Conservation (phyloP, 2,797 vertebrate species). For the Ammospiza maritima region DNA sequence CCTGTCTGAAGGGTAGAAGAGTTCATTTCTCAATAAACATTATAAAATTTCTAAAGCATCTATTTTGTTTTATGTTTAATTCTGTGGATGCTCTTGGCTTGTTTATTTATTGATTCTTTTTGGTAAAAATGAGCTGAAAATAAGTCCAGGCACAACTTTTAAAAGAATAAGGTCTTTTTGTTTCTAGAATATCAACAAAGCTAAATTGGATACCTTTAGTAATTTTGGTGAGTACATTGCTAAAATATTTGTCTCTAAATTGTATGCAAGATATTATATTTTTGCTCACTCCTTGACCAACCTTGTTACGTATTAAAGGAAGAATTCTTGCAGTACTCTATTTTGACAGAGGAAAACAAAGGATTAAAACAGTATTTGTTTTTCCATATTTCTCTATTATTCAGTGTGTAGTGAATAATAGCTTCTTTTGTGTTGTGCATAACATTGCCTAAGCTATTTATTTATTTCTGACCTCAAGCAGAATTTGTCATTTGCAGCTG, state of each 20-base stretch:
- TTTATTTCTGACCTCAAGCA: constrained; percentile 44
- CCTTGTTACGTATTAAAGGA: not conserved
- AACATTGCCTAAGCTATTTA: not conserved
- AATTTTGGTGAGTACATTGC: not conserved
- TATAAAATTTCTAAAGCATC: not conserved
- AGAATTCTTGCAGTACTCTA: not conserved
- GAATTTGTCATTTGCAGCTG: constrained; percentile 30
- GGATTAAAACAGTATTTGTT: not conserved
- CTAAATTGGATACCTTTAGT: accelerated
- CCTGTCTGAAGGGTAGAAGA: not conserved
- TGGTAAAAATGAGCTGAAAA: not conserved
- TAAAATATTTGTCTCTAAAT: not conserved
- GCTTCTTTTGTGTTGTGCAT: not conserved
- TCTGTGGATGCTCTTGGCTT: not conserved
- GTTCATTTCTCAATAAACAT: not conserved
- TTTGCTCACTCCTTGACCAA: not conserved
- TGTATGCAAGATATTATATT: not conserved
- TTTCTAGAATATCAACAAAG: not conserved
- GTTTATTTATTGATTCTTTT: not conserved
- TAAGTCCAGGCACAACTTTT: not conserved
- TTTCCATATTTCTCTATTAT: not conserved
- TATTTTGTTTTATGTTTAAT: not conserved
- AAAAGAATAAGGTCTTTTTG: not conserved
- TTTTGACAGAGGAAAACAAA: not conserved
- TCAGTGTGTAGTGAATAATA: not conserved